phyloP scores from a whole-genome alignment of 2,113 vertebrate genomes.

The Pholis gunnellus region DNA sequence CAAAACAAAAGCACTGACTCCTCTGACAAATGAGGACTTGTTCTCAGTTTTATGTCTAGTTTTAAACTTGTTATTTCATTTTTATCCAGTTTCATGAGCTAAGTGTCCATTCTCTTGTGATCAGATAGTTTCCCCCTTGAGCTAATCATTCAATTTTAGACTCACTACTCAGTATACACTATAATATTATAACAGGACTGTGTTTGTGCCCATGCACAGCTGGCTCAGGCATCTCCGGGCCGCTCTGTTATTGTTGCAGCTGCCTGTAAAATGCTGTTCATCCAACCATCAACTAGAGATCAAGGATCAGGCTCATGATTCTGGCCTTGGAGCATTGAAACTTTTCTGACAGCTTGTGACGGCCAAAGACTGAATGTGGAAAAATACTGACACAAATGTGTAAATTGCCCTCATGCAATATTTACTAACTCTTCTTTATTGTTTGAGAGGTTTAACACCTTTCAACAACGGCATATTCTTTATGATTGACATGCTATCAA shows the following conservation, averaged over 20 bases:
- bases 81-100: not conserved
- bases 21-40: not conserved
- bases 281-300: slow-evolving; percentile 42
- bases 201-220: slow-evolving; percentile 14
- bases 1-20: not conserved
- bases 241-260: slow-evolving; percentile 36
- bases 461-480: not conserved
- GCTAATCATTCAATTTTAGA: slow-evolving; percentile 22
- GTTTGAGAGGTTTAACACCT: slow-evolving; percentile 17
- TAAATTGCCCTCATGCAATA: slow-evolving; percentile 8
- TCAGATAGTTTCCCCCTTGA: slow-evolving; percentile 8
- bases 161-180: not conserved
- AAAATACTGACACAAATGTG: slow-evolving; percentile 10
- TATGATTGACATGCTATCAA: slow-evolving; percentile 12
- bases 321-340: slow-evolving; percentile 10
- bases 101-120: not conserved
- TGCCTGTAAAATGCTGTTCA: slow-evolving; percentile 39
- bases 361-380: not conserved
- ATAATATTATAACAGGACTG: not conserved
- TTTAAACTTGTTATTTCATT: slow-evolving; percentile 2
- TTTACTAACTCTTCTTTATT: not conserved
- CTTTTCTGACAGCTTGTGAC: slow-evolving; percentile 24
- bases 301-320: slow-evolving; percentile 40
- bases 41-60: not conserved
- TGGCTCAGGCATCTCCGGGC: slow-evolving; percentile 12